Evolutionary conservation across 2,888 invertebrate genomes (phyloP).

Genomic region (Heliothis peltigera): DNA sequence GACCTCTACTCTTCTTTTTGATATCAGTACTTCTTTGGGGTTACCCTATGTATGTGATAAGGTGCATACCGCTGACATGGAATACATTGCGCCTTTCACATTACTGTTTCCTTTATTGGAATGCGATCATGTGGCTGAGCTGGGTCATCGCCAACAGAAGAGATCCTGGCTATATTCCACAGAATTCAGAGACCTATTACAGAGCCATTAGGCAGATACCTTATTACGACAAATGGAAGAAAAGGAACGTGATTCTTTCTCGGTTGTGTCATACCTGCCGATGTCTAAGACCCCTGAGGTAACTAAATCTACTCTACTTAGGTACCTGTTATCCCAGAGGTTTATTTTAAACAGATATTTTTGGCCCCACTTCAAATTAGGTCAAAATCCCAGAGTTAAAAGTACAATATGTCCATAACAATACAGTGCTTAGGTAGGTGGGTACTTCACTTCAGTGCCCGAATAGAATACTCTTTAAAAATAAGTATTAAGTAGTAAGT

Average conservation of each 20-base stretch:
- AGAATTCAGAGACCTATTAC: constrained; percentile 97
- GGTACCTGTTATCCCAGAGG: too few species aligned
- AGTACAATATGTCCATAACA: too few species aligned
- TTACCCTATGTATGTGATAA: constrained; percentile 97
- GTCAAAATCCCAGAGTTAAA: too few species aligned
- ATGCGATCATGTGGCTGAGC: constrained; percentile 97
- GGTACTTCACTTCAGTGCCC: too few species aligned
- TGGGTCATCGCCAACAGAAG: constrained; percentile 97
- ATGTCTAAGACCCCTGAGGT: constrained; percentile 94
- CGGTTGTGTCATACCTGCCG: constrained; percentile 97
- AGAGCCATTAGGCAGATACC: constrained; percentile 97
- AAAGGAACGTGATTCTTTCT: constrained; percentile 94
- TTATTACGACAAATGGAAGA: constrained; percentile 97
- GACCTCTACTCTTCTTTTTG: constrained; percentile 95
- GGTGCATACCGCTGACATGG: constrained; percentile 97
- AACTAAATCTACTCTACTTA: too few species aligned
- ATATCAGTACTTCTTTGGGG: constrained; percentile 97
- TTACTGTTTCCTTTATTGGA: constrained; percentile 97
- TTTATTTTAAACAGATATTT: too few species aligned
- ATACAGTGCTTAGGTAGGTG: too few species aligned
- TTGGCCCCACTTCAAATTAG: too few species aligned
- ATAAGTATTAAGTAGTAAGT: too few species aligned
- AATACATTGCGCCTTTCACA: constrained; percentile 95
- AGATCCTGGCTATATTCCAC: constrained; percentile 96
- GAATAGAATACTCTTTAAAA: too few species aligned